These are phyloP conservation scores for Trematomus loennbergii DNA, from an alignment of 2,113 vertebrate species.

Conservation along the genomic window DNA sequence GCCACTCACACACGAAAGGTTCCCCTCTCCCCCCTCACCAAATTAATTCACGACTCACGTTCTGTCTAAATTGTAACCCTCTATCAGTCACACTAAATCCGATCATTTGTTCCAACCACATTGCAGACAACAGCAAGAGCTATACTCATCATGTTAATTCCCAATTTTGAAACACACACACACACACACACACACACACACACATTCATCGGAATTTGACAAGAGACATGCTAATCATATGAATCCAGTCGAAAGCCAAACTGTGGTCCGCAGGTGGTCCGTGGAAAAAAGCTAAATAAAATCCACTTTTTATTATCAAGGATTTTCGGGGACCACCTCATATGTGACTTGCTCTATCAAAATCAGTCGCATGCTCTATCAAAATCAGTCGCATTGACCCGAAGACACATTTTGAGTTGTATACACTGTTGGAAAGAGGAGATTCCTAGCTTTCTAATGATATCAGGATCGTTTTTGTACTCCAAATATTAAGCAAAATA, in stretches of 20 bases:
- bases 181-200: neutral
- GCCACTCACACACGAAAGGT: neutral
- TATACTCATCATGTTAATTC: constrained; percentile 39
- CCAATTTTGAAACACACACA: neutral
- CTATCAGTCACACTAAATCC: constrained; percentile 33
- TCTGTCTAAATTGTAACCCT: constrained; percentile 6
- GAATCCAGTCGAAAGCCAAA: constrained; percentile 15
- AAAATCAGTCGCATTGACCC: too few species aligned
- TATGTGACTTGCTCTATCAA: too few species aligned
- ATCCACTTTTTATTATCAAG: too few species aligned
- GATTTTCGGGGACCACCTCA: too few species aligned
- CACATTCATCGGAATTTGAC: neutral
- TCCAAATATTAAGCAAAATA: too few species aligned
- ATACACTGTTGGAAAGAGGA: too few species aligned
- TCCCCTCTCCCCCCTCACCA: neutral
- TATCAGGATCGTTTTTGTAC: too few species aligned
- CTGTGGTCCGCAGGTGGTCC: too few species aligned
- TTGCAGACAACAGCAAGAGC: neutral
- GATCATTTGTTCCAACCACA: constrained; percentile 34
- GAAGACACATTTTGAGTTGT: too few species aligned
- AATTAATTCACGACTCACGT: neutral
- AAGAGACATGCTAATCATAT: constrained; percentile 33
- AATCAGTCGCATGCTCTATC: too few species aligned
- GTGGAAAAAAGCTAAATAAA: too few species aligned
- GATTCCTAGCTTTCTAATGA: too few species aligned